A percentile compares a stretch with the other conserved stretches of the same genome.
Evolutionary conservation across 2,113 vertebrate species (phyloP).

Genomic region (Pelecanus crispus): DNA sequence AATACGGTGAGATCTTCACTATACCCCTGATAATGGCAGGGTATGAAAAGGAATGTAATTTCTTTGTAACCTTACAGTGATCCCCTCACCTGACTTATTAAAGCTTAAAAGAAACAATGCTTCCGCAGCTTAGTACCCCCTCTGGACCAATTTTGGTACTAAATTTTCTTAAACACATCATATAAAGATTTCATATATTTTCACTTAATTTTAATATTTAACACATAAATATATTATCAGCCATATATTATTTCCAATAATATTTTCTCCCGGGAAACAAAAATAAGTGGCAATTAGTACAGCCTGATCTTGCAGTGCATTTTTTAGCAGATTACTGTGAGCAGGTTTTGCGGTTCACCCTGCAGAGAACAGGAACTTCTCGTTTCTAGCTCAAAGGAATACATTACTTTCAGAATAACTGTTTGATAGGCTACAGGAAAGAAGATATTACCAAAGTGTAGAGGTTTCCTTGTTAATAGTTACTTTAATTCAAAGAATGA

Average conservation of each 20-base stretch:
- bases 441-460: not conserved
- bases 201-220: constrained; percentile 23
- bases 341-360: not conserved
- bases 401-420: not conserved
- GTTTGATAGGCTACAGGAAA: not conserved
- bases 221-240: constrained; percentile 17
- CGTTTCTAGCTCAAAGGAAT: not conserved
- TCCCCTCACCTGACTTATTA: not conserved
- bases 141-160: not conserved
- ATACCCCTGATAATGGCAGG: not conserved
- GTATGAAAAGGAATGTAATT: not conserved
- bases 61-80: not conserved
- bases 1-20: not conserved
- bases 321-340: not conserved
- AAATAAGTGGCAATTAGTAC: constrained; percentile 7
- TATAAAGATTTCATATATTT: constrained; percentile 13
- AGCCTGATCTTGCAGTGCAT: not conserved
- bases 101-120: not conserved
- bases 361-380: not conserved
- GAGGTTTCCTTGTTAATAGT: not conserved
- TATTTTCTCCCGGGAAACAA: constrained; percentile 20
- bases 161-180: not conserved
- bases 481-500: not conserved
- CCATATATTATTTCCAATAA: not conserved
- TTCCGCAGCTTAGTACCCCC: not conserved